Evolutionary conservation across 2,888 invertebrate genomes (phyloP).

Genomic region (Agrochola lychnidis): DNA sequence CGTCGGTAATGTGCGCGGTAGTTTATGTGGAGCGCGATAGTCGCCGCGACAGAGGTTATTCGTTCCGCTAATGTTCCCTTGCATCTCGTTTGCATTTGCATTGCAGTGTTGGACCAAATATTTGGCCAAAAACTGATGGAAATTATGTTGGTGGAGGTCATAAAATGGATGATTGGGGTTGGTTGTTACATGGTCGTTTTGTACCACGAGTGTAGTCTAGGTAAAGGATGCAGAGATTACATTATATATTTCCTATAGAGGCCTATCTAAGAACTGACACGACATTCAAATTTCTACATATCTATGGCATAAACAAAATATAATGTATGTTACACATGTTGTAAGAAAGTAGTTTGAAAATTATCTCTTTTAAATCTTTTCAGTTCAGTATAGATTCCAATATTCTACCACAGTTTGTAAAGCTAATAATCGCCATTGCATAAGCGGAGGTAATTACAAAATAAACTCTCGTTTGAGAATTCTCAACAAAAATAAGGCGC

Average conservation of each 20-base stretch:
- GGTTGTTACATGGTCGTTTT: neutral
- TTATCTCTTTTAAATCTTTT: too few relatives aligned
- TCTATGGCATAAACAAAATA: neutral
- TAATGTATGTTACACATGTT: neutral
- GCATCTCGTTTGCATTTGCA: slow-evolving; percentile 86
- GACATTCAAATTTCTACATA: neutral
- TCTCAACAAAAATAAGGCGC: slow-evolving; percentile 79
- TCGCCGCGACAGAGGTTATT: slow-evolving; percentile 87
- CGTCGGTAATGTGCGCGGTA: slow-evolving; percentile 86
- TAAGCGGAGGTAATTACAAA: slow-evolving; percentile 50
- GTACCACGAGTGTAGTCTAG: neutral
- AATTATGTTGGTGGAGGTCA: slow-evolving; percentile 21
- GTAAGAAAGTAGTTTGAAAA: neutral
- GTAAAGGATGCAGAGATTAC: too few relatives aligned
- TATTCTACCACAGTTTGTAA: neutral
- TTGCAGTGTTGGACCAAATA: slow-evolving; percentile 62
- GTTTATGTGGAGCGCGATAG: slow-evolving; percentile 89
- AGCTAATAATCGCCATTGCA: slow-evolving; percentile 42
- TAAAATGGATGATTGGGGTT: neutral
- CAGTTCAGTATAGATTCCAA: neutral
- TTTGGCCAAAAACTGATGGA: slow-evolving; percentile 58
- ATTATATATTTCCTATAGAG: neutral
- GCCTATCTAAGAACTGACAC: neutral
- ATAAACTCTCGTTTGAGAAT: slow-evolving; percentile 69
- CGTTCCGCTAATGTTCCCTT: slow-evolving; percentile 88